phyloP scores from a whole-genome alignment of 2,113 vertebrate species.

The Dolichallabes microphthalmus region DNA sequence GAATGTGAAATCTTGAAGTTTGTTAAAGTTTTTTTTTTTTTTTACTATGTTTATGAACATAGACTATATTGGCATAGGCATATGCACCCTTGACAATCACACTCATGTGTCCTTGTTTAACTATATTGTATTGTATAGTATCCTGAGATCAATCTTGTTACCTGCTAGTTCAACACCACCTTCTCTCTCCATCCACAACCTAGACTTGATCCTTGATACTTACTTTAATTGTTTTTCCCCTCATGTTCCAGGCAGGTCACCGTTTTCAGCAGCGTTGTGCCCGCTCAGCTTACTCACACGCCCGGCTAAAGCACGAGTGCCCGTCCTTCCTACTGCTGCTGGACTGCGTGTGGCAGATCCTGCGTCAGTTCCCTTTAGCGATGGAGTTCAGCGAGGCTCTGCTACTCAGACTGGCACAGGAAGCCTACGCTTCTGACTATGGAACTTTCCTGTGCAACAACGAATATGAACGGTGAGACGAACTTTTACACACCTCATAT shows the following conservation, averaged over 20 bases:
- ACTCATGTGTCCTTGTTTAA: background rate
- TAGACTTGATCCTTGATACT: background rate
- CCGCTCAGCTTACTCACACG: constrained; percentile 76
- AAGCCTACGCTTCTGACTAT: constrained; percentile 78
- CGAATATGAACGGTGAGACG: constrained; percentile 75
- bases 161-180: too few relatives aligned
- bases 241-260: constrained; percentile 76
- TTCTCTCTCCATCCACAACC: background rate
- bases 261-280: constrained; percentile 81
- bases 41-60: too few relatives aligned
- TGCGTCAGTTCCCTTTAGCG: constrained; percentile 80
- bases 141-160: too few relatives aligned
- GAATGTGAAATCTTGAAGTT: background rate
- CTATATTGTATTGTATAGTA: too few relatives aligned
- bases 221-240: too few relatives aligned
- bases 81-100: background rate
- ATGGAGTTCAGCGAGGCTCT: constrained; percentile 80
- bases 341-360: constrained; percentile 85
- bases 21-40: background rate
- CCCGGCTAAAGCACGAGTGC: constrained; percentile 77
- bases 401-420: constrained; percentile 77
- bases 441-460: constrained; percentile 86
- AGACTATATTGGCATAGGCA: background rate
- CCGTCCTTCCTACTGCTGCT: constrained; percentile 84
- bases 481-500: background rate